A percentile compares a stretch with the other conserved stretches of the same genome.
These are phyloP conservation scores for Trematomus loennbergii DNA, from an alignment of 2,113 vertebrate genomes.

Conservation along the genomic window DNA sequence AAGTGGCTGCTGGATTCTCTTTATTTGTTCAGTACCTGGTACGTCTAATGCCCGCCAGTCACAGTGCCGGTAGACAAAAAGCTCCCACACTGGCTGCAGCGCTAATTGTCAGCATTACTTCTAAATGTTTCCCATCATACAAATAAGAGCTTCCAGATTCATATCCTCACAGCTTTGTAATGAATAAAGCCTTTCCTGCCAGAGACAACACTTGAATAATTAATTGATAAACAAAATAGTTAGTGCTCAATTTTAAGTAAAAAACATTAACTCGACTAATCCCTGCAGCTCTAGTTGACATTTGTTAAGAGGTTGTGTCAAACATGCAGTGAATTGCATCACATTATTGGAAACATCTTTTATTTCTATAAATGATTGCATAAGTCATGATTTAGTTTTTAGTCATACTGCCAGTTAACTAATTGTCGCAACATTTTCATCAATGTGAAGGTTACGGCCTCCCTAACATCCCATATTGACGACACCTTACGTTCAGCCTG, in stretches of 20 bases:
- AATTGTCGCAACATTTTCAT: neutral
- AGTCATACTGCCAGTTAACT: neutral
- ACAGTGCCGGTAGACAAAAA: too few relatives aligned
- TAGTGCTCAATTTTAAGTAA: too few relatives aligned
- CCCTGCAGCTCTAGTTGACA: neutral
- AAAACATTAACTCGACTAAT: too few relatives aligned
- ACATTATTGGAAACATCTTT: neutral
- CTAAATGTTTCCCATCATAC: neutral
- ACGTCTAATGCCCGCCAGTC: too few relatives aligned
- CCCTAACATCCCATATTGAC: constrained; percentile 3
- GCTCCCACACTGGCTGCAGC: too few relatives aligned
- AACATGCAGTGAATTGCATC: neutral
- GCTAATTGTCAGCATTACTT: neutral
- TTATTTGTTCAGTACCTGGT: too few relatives aligned
- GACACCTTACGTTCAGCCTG: neutral
- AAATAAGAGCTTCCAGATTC: neutral
- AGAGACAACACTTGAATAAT: too few relatives aligned
- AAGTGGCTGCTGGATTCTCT: too few relatives aligned
- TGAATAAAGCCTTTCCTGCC: too few relatives aligned
- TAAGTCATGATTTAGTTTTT: neutral
- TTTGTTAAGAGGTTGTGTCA: neutral
- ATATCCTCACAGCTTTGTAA: neutral
- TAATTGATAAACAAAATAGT: too few relatives aligned
- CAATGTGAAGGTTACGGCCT: constrained; percentile 9
- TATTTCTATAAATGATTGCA: neutral